Evolutionary conservation across 2,888 invertebrate species (phyloP), one percentile per base, ranked within the genome.

Genomic region (Habroteleia sp.): DNA sequence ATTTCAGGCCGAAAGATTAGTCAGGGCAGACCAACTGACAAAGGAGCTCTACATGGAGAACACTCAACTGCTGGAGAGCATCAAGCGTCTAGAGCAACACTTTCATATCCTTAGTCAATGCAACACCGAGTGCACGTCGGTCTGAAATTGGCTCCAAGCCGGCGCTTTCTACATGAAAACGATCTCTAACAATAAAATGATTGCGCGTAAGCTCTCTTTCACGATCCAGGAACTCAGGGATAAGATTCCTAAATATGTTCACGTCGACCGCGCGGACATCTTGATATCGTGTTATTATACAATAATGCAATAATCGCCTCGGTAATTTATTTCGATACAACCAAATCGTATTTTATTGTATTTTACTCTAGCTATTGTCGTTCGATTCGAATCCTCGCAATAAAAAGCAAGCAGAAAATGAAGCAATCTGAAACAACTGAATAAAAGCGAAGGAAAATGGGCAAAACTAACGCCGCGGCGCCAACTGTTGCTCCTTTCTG

Each of bases 31-130:
- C 88, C 87, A 94, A 81, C 90, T 95, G 39, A 93, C 95, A 13
- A 94, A 95, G 89, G 95, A 96, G 84, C 90, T 96, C 73, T 96
- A 94, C 89, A 92, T 95, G 48, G 96, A 96, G 89, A 96, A 96
- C 90, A 93, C 95, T 54, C 93, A 94, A 87, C 90, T 96, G 66
- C 90, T 92, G 66, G 93, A 93, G 11, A 92, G 91, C 56, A 89
- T 92, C 11, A 91, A 91, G 84, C 89, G 90, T 65, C 87, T 92
- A 20, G 91, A 92, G 83, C 90, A 91, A 81, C 90, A 90, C 79
- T 90, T 90, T 81, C 89, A 90, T 74, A 87, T 90, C 79, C 82
- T 91, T 76, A 87, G 89, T 20, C 89, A 90, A 78, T 89, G 87
- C 76, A 85, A 83, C 65, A 82, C 85, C 29, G 88, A 87, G 74